Percentiles rank a stretch among this genome's conserved stretches.
These are phyloP conservation scores for Bothrops jararaca DNA, from an alignment of 2,113 vertebrate genomes.

Conservation along the genomic window DNA sequence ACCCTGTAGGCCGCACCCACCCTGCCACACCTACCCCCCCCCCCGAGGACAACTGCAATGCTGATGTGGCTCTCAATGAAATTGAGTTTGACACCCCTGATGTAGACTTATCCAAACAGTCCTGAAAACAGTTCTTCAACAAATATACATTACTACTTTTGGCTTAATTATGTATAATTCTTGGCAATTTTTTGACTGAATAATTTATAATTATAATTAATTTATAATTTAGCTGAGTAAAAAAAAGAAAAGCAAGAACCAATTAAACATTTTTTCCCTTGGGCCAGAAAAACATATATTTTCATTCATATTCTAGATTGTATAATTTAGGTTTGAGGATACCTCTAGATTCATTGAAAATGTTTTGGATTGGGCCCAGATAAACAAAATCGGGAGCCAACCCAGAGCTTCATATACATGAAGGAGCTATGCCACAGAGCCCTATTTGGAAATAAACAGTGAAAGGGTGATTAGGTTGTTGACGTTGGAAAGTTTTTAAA, in stretches of 20 bases:
- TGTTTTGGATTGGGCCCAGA: background rate
- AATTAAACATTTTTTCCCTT: background rate
- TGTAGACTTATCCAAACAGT: background rate
- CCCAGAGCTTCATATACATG: background rate
- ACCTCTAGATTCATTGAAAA: background rate
- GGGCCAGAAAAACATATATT: background rate
- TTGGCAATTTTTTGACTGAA: background rate
- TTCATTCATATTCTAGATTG: background rate
- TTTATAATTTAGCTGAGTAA: background rate
- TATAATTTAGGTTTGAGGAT: too few species aligned
- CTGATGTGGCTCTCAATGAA: too few species aligned
- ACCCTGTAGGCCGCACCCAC: too few species aligned
- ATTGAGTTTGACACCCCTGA: too few species aligned
- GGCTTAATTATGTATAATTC: background rate
- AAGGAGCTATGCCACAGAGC: background rate
- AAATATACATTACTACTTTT: slow-evolving; percentile 8
- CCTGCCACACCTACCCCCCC: too few species aligned
- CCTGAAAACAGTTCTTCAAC: slow-evolving; percentile 6
- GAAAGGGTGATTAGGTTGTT: too few species aligned
- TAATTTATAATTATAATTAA: background rate
- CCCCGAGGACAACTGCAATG: too few species aligned
- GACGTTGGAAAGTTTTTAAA: too few species aligned
- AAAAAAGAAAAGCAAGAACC: background rate
- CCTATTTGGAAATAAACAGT: too few species aligned
- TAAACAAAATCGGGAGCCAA: background rate